A percentile compares a stretch with the other conserved stretches of the same genome.
Evolutionary conservation across 1,140 invertebrate genomes (phyloP).

Genomic region (Seison nebaliae): DNA sequence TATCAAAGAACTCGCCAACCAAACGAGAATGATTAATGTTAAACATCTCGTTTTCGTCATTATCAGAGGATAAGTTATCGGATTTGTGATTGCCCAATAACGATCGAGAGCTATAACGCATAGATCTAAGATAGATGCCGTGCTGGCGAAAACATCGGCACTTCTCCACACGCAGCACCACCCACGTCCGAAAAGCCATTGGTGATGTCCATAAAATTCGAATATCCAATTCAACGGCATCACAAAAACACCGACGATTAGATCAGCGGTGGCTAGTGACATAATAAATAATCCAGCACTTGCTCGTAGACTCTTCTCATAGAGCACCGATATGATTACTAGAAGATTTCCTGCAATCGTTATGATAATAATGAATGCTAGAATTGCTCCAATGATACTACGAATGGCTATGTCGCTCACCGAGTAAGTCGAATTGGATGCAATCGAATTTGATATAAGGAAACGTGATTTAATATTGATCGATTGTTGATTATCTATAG

Average conservation of each 20-base stretch:
- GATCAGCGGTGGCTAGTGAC: slow-evolving; percentile 23
- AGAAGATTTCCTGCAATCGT: no score
- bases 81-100: slow-evolving; percentile 10
- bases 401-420: no score
- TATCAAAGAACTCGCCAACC: slow-evolving; percentile 8
- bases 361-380: no score
- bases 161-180: slow-evolving; percentile 8
- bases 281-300: no score
- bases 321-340: no score
- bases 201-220: slow-evolving; percentile 40
- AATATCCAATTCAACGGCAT: slow-evolving; percentile 62
- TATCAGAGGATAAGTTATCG: slow-evolving; percentile 4
- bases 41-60: not conserved
- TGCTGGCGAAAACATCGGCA: slow-evolving; percentile 8
- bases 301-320: no score
- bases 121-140: slow-evolving; percentile 10
- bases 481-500: no score
- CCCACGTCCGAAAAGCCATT: not conserved
- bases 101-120: slow-evolving; percentile 10
- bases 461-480: no score
- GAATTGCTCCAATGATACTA: no score
- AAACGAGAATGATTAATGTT: slow-evolving; percentile 1
- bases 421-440: no score
- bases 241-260: slow-evolving; percentile 43
- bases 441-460: no score